Evolutionary conservation across 2,888 invertebrate species (phyloP).

Genomic region (Leucophenga montana): DNA sequence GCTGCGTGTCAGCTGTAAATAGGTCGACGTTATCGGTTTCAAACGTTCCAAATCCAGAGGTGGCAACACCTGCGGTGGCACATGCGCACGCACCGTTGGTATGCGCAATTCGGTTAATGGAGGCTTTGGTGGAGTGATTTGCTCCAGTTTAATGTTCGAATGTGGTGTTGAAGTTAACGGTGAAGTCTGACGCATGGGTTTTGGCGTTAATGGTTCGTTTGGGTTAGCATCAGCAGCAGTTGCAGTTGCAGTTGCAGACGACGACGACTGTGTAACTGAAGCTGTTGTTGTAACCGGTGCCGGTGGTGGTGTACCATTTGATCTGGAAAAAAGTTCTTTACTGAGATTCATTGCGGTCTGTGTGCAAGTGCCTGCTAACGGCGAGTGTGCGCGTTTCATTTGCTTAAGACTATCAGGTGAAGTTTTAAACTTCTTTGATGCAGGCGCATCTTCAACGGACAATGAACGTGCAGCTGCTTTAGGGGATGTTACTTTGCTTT

Average conservation of each 20-base stretch:
- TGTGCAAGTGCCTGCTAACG: conserved; percentile 46
- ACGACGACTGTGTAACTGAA: too few species aligned
- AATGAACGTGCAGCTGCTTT: conserved; percentile 35
- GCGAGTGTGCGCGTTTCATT: conserved; percentile 44
- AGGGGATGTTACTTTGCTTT: conserved; percentile 41
- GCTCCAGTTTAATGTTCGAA: conserved; percentile 51
- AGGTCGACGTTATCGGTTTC: conserved; percentile 91
- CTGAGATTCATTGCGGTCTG: conserved; percentile 69
- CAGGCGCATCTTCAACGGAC: conserved; percentile 46
- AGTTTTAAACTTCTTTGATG: background rate
- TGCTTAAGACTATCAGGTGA: conserved; percentile 14
- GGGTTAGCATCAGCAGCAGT: background rate
- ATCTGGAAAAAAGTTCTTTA: conserved; percentile 64
- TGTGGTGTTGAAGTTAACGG: conserved; percentile 50
- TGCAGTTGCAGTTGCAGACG: background rate
- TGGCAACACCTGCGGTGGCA: conserved; percentile 46
- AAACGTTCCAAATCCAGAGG: conserved; percentile 74
- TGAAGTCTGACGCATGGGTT: background rate
- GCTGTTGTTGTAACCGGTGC: conserved; percentile 25
- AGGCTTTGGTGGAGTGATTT: conserved; percentile 55
- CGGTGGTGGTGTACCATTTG: conserved; percentile 49
- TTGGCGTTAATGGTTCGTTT: conserved; percentile 2
- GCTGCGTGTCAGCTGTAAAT: conserved; percentile 87
- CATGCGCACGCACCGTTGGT: conserved; percentile 49
- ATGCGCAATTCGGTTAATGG: conserved; percentile 53